These are phyloP conservation scores for Ibidorhyncha struthersii DNA, from an alignment of 2,113 vertebrate genomes.

Conservation along the genomic window DNA sequence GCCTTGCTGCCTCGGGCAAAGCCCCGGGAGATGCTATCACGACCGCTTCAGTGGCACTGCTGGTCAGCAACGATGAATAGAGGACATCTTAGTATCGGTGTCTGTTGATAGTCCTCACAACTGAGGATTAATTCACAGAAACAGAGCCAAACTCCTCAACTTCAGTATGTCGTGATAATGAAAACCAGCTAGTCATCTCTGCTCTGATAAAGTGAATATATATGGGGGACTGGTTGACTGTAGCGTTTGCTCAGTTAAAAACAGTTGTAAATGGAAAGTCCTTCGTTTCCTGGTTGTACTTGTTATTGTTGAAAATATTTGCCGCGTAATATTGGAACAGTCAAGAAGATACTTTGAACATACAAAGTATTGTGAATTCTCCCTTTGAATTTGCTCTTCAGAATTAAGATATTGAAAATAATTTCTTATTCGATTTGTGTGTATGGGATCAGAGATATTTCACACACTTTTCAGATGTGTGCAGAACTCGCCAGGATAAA, in stretches of 20 bases:
- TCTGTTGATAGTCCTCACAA: background rate
- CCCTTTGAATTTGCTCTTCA: background rate
- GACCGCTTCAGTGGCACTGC: background rate
- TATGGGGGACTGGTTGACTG: background rate
- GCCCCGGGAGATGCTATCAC: background rate
- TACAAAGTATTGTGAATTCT: background rate
- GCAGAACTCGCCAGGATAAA: background rate
- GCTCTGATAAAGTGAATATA: background rate
- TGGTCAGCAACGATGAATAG: background rate
- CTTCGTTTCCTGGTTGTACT: background rate
- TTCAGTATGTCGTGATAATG: background rate
- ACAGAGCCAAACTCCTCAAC: background rate
- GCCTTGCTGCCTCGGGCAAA: background rate
- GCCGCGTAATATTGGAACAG: rapidly evolving
- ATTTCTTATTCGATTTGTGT: background rate
- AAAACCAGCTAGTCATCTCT: background rate
- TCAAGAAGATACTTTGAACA: background rate
- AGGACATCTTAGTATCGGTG: background rate
- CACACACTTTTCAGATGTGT: background rate
- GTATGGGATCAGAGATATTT: background rate
- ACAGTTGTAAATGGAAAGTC: background rate
- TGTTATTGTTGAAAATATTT: background rate
- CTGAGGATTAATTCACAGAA: background rate
- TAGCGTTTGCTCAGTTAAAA: background rate
- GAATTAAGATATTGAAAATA: background rate